Evolutionary conservation across 2,797 vertebrate species (phyloP), one percentile per base, ranked within the genome.

Genomic region (Coluber constrictor): DNA sequence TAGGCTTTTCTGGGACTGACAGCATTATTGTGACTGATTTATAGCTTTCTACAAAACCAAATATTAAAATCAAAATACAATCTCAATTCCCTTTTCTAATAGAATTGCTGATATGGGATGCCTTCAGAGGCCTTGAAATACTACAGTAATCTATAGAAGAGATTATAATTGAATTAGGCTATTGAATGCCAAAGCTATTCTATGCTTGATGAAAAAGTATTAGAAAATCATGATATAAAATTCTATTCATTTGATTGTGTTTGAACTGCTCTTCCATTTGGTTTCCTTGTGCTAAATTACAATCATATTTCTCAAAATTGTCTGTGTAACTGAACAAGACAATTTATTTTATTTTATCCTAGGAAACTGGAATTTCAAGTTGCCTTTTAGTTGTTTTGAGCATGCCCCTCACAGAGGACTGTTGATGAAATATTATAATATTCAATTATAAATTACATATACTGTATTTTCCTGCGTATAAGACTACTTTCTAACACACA

Each of bases 371-470:
- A n/a, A 51, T 70, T 87, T 90, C 54, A 90, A n/a, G 13, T 13
- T 25, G 54, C 16, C 23, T 88, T 60, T 92, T 43, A 20, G 23
- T 61, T 27, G 43, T 89, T 91, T 88, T 93, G 56, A n/a, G 32
- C 32, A 51, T 92, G 1, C 9, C 6, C 54, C n/a, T 79, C 16
- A 37, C 20, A 89, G 29, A 61, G 32, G 2, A 90, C 27, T 86
- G 20, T 3, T 83, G 74, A 83, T 47, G 70, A 12, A 54, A 37
- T 89, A 54, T 55, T 90, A n/a, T n/a, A n/a, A 37, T 37, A 37
- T 37, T 37, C 37, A 37, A 37, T 37, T 37, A 37, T 37, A 37
- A 37, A 37, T 37, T 37, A 37, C 37, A 37, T 37, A 37, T 37
- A 37, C 37, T 37, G 37, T 37, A 37, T 37, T 37, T 37, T 37